Base-by-base conservation (phyloP, 2,797 vertebrate genomes). In the Hipposideros larvatus region DNA sequence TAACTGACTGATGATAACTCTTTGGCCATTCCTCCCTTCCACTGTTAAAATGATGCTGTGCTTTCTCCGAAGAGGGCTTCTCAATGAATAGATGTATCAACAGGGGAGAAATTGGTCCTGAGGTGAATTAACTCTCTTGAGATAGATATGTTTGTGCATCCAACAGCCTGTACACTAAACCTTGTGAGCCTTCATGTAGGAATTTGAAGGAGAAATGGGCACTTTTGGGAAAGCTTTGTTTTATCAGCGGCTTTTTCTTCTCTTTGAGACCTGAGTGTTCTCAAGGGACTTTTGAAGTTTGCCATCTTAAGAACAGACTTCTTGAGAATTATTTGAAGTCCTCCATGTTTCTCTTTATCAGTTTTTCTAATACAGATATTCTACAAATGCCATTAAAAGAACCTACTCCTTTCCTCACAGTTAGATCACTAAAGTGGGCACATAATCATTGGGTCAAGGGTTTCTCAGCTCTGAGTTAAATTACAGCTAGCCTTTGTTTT, bases 1-100 rank as follows among this genome's bases (percentile, higher is more conserved):
- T 74, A 95, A 98, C 96, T 96, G 78, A 97, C 87, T 59, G 46
- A 94, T 97, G 97, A 86, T 78, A 65, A 82, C 43, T 96, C 89
- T 78, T 61, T 74, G 74, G 80, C 83, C 79, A 19, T 65, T 48
- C 73, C 70, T 98, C 37, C 66, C 51, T 94, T 88, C 51, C 97
- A 59, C 87, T 34, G 14, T 66, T 96, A 87, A 73, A 92, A 93
- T 91, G 89, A 11, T 53, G 90, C 51, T 94, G 97, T 91, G 92
- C 83, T 91, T 85, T 92, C 48, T 65, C 46, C 28, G 90, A 70
- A n/a, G 63, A 82, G 14, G 87, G n/a, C 77, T 97, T 78, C 73
- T 97, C 93, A 96, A 96, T 13, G 10, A 97, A 26, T 28, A 51
- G 31, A 93, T 91, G 37, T 97, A 95, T n/a, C 51, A 95, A 34